Conservation (phyloP, 2,888 invertebrate species). For the Diarsia brunnea region DNA sequence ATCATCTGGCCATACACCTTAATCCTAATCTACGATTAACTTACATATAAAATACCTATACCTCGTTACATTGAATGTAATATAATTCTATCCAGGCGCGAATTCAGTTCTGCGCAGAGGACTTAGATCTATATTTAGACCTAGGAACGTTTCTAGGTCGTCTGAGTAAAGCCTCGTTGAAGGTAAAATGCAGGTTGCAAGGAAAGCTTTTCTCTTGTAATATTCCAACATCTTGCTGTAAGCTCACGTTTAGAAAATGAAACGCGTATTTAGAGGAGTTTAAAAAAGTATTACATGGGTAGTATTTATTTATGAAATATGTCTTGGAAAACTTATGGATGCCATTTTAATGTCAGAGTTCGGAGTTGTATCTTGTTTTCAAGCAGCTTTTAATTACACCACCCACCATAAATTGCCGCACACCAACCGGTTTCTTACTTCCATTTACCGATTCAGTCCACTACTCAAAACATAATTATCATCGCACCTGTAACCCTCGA, state of each 20-base stretch:
- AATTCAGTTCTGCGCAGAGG: slow-evolving; percentile 20
- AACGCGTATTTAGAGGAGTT: slow-evolving; percentile 1
- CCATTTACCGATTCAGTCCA: too few relatives aligned
- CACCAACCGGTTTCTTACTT: too few relatives aligned
- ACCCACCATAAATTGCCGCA: too few relatives aligned
- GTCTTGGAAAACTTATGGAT: background rate
- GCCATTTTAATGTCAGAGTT: background rate
- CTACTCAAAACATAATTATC: too few relatives aligned
- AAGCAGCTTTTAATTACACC: too few relatives aligned
- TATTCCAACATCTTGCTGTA: slow-evolving; percentile 8
- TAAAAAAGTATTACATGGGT: background rate
- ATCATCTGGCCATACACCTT: too few relatives aligned
- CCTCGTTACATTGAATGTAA: background rate
- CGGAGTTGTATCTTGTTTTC: background rate
- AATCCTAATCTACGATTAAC: slow-evolving; percentile 6
- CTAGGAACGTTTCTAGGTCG: slow-evolving; percentile 35
- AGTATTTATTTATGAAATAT: background rate
- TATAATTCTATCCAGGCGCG: slow-evolving; percentile 1
- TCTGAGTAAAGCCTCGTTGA: slow-evolving; percentile 35
- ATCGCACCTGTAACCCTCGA: too few relatives aligned
- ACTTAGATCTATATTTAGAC: slow-evolving; percentile 20
- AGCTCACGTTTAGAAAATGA: slow-evolving; percentile 24
- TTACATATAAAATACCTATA: background rate
- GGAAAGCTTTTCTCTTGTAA: slow-evolving; percentile 32
- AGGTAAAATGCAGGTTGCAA: slow-evolving; percentile 41